Percentiles rank a stretch among this genome's conserved stretches.
Conservation (phyloP, 1,140 invertebrate species). For the Whitmania pigra region DNA sequence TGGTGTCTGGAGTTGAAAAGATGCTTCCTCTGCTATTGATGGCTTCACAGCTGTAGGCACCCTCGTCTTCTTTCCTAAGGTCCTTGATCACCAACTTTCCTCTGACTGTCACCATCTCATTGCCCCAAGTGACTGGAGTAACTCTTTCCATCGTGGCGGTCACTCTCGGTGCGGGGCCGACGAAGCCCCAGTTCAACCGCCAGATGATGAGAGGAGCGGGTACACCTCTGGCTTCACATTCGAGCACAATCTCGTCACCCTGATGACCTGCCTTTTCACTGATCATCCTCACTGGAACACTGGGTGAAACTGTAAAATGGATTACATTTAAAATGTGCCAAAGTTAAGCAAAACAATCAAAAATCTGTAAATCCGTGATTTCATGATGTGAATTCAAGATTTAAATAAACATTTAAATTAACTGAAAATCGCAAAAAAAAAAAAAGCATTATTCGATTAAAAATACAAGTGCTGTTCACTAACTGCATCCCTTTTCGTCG, state of each 20-base stretch:
- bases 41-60: conserved; percentile 93
- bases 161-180: conserved; percentile 67
- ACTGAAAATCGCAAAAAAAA: background rate
- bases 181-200: conserved; percentile 91
- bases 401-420: conserved; percentile 22
- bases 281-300: conserved; percentile 56
- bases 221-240: conserved; percentile 72
- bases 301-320: conserved; percentile 44
- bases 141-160: conserved; percentile 14
- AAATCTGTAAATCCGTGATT: background rate
- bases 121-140: background rate
- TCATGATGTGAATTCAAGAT: background rate
- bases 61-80: conserved; percentile 60
- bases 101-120: conserved; percentile 48
- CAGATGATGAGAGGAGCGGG: conserved; percentile 83
- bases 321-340: conserved; percentile 11
- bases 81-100: conserved; percentile 69
- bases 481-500: conserved; percentile 83
- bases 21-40: conserved; percentile 71
- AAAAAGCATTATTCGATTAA: too few species aligned
- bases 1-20: conserved; percentile 77
- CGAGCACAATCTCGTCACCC: conserved; percentile 61
- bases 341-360: background rate
- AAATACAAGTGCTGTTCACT: conserved; percentile 39
- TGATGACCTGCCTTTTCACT: conserved; percentile 51